Base-by-base conservation (phyloP, 1,140 invertebrate genomes). In the Procambarus clarkii region DNA sequence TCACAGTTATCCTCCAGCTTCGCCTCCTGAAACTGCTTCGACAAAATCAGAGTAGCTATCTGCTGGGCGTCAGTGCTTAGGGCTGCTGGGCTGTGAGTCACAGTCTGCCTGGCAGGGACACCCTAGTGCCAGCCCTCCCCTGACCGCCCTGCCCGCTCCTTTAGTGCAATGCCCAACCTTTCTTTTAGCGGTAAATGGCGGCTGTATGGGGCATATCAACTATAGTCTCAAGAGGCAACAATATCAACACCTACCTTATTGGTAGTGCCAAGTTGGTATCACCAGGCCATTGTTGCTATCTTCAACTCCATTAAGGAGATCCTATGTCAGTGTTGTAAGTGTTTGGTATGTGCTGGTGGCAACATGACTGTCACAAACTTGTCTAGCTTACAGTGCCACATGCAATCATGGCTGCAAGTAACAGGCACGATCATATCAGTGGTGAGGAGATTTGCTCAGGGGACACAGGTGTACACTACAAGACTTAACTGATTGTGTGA, bases 31-130 rank as follows among this genome's bases (percentile, higher is more conserved):
- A 71, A 77, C 84, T 79, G 88, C 91, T 44, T 90, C 88, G 11
- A 89, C 76, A 81, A 93, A 93, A 80, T 90, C 89, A 18, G 92
- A 93, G 91, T 93, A 91, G 79, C n/a, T 58, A 48, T 69, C 44
- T 85, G 64, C 83, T 46, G 24, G 83, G 83, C 58, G 60, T 85
- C 83, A 45, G 44, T 85, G 83, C 69, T 58, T 58, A 81, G 48
- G 79, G 79, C 24, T 81, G 48, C 48, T 81, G 79, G 79, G 48
- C 48, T 60, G 69, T 21, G 64, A 45, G 44, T 48, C 46, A 74
- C 34, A 54, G 83, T 69, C 64, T 85, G 60, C 64, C 60, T 48
- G 44, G 83, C 79, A 81, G 64, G 44, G 46, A 48, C 46, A 45
- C 69, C 83, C 83, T n/a, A 74, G 64, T 60, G 58, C 69, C 69